Conservation (phyloP, 2,113 vertebrate species). For the Erpornis zantholeuca region DNA sequence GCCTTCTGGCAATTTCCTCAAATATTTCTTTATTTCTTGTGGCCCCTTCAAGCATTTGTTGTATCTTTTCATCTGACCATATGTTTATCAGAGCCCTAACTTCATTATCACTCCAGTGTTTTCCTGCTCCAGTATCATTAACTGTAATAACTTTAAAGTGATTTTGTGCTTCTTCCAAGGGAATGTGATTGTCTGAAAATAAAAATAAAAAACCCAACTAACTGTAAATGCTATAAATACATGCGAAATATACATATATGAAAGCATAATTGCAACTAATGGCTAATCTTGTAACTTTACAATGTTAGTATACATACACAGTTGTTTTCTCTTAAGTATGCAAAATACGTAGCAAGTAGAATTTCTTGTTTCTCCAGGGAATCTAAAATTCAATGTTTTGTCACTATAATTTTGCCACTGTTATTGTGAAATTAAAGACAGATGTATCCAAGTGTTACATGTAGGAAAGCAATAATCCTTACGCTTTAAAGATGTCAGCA, state of each 20-base stretch:
- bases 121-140: constrained; percentile 75
- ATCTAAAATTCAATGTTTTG: background rate
- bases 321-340: background rate
- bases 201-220: background rate
- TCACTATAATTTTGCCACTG: background rate
- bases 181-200: constrained; percentile 50
- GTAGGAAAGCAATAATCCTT: background rate
- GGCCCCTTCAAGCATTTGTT: constrained; percentile 83
- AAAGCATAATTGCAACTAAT: background rate
- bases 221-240: background rate
- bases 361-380: background rate
- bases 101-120: constrained; percentile 88
- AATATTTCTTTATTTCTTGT: constrained; percentile 89
- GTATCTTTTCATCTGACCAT: constrained; percentile 83
- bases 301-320: background rate
- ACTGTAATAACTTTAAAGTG: constrained; percentile 80
- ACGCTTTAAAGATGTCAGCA: background rate
- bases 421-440: background rate
- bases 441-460: background rate
- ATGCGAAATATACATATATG: background rate
- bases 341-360: background rate
- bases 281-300: background rate
- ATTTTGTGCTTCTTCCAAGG: constrained; percentile 59
- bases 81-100: constrained; percentile 81
- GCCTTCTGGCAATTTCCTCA: constrained; percentile 82